Percentiles rank a stretch among this genome's conserved stretches.
These are phyloP conservation scores for Sesamia nonagrioides DNA, from an alignment of 1,140 invertebrate genomes.

Conservation along the genomic window DNA sequence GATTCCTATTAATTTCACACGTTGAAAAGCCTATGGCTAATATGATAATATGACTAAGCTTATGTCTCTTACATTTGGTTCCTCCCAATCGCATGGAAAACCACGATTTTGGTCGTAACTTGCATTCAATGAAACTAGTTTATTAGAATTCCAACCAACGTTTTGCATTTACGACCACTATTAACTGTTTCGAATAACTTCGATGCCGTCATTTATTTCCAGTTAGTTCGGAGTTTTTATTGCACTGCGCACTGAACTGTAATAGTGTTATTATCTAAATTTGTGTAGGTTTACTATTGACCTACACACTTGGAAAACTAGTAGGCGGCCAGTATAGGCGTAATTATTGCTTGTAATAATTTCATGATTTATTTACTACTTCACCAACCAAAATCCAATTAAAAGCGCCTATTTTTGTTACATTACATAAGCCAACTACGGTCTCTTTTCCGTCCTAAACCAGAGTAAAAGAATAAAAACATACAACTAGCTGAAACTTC, in stretches of 20 bases:
- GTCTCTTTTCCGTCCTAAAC: not conserved
- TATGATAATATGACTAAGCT: too few species aligned
- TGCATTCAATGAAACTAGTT: conserved; percentile 27
- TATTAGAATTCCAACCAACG: conserved; percentile 37
- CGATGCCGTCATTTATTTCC: conserved; percentile 19
- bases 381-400: conserved; percentile 1
- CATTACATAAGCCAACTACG: not conserved
- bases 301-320: conserved; percentile 8
- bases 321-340: conserved; percentile 39
- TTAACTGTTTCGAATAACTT: conserved; percentile 44
- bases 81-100: conserved; percentile 2
- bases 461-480: not conserved
- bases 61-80: not conserved
- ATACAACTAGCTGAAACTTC: conserved; percentile 27
- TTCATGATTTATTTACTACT: conserved; percentile 3
- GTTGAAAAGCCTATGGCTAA: too few species aligned
- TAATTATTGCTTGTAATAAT: conserved; percentile 18
- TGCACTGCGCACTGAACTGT: not conserved
- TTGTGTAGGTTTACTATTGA: conserved; percentile 19
- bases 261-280: conserved; percentile 43
- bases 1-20: not conserved
- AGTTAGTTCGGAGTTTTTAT: conserved; percentile 21
- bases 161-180: conserved; percentile 41
- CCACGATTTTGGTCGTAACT: conserved; percentile 10
- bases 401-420: not conserved